phyloP scores from a whole-genome alignment of 2,888 invertebrate genomes.

The Chloroclystis v-ata region DNA sequence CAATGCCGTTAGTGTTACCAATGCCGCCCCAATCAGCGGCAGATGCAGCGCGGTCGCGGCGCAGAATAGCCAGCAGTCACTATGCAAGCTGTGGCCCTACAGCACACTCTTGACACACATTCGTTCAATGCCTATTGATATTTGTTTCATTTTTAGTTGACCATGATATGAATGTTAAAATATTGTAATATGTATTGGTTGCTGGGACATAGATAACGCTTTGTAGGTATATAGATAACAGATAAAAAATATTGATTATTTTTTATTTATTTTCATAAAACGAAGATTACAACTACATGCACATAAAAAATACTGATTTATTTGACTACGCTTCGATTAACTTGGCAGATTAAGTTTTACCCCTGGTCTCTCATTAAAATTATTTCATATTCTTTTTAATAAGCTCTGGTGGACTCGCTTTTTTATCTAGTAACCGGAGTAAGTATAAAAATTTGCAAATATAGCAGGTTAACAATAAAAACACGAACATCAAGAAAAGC shows the following conservation, averaged over 20 bases:
- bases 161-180: conserved; percentile 34
- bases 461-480: not conserved
- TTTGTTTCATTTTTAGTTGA: conserved; percentile 47
- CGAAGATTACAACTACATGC: too few species aligned
- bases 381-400: too few species aligned
- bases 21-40: conserved; percentile 50
- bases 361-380: too few species aligned
- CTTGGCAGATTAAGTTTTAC: too few species aligned
- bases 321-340: too few species aligned
- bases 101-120: conserved; percentile 70
- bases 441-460: too few species aligned
- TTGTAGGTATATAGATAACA: not conserved
- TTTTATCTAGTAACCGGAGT: too few species aligned
- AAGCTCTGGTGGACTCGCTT: too few species aligned
- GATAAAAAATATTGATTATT: too few species aligned
- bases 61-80: conserved; percentile 10
- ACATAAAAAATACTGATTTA: too few species aligned
- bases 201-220: not conserved
- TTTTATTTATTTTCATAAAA: too few species aligned
- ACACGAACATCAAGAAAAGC: not conserved
- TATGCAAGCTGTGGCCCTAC: conserved; percentile 35
- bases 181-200: conserved; percentile 25
- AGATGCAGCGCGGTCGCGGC: conserved; percentile 42
- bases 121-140: conserved; percentile 63
- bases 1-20: conserved; percentile 50